Percentiles rank a stretch among this genome's conserved stretches.
phyloP scores from a whole-genome alignment of 2,113 vertebrate genomes.

The Leucoraja erinaceus region DNA sequence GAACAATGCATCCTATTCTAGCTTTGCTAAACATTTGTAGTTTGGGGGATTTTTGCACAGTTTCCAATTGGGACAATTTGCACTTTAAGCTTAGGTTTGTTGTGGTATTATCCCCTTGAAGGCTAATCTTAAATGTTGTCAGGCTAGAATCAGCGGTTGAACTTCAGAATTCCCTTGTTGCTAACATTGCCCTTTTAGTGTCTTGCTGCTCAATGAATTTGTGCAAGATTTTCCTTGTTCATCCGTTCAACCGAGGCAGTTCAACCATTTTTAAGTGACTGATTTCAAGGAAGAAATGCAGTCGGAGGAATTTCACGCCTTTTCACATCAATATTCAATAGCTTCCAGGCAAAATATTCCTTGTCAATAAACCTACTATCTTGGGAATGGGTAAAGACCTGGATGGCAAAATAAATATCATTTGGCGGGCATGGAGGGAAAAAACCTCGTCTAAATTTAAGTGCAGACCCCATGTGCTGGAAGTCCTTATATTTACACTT shows the following conservation, averaged over 20 bases:
- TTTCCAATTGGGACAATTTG: background rate
- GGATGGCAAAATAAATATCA: background rate
- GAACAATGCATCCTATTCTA: background rate
- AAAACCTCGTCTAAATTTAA: background rate
- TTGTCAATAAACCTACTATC: background rate
- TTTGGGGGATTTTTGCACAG: conserved; percentile 5
- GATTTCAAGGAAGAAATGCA: too few species aligned
- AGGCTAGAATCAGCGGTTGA: background rate
- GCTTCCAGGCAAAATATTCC: background rate
- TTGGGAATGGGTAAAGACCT: background rate
- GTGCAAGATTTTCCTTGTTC: background rate
- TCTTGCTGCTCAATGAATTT: background rate
- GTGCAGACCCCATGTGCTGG: background rate
- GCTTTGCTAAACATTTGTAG: background rate
- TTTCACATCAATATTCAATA: background rate
- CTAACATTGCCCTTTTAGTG: background rate
- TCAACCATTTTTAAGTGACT: background rate
- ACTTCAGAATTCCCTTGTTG: background rate
- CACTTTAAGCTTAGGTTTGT: conserved; percentile 19
- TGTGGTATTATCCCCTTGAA: background rate
- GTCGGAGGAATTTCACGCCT: background rate
- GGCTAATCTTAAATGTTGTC: background rate
- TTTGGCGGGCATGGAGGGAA: background rate
- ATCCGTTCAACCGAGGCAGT: background rate
- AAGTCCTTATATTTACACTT: background rate